Base-by-base conservation (phyloP, 2,888 invertebrate species). In the Andrena trimmerana region DNA sequence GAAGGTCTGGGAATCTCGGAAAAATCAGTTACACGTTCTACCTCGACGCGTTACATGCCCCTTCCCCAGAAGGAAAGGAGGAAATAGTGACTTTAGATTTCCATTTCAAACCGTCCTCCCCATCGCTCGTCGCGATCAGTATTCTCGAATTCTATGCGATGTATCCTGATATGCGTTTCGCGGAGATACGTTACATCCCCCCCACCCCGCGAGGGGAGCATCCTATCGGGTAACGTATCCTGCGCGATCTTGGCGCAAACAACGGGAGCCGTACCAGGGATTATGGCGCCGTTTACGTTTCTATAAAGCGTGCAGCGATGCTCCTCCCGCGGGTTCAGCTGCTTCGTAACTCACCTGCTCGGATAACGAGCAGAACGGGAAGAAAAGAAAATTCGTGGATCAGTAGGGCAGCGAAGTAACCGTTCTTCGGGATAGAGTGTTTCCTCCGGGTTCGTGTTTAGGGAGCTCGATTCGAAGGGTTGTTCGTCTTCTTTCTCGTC, bases 131-230 rank as follows among this genome's bases (percentile, higher is more conserved):
- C 62, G 1, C 16, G 60, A 60, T 33, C 62, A 10, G 33, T n/a
- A 62, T 33, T 29, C 27, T 68, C 68, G 33, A 54, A 68, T 68
- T 54, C 33, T 54, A 33, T 10, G 20, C 29, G 52, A 54, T 20
- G 54, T 42, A 33, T 33, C 29, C 54, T 20, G 68, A 33, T 54
- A 50, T 33, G 50, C 29, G 31, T 54, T 52, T 50, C 54, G 10
- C 54, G 24, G 31, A 36, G 68, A 69, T 57, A 36, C 33, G 57
- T 54, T 36, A 13, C 50, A 69, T 20, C 4, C 33, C 20, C 10
- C 6, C 36, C 20, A 20, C 20, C 20, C 0, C 20, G 27, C 27
- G 67, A 31, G 67, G 50, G n/a, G 5, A 29, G 24, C 52, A 10
- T 16, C 42, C 67, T 24, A 42, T 52, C 16, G 20, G 67, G 42